Percentiles rank a stretch among this genome's conserved stretches.
Conservation (phyloP, 1,140 invertebrate genomes). For the Bacillus rossius region DNA sequence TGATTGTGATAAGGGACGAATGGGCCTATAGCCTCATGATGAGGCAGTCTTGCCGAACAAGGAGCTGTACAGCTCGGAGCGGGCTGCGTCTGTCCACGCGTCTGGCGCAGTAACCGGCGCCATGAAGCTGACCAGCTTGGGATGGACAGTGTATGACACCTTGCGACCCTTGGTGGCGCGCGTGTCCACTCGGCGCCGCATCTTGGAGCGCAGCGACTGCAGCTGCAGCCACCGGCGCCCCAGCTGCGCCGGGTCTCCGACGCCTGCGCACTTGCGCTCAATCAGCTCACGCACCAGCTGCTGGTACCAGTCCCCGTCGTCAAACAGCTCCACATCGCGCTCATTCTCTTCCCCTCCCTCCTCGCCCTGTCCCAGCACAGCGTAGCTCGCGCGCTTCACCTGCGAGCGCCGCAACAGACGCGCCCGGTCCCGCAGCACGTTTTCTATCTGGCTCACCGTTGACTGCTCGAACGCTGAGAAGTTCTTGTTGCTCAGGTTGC, state of each 20-base stretch:
- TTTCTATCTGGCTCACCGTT: conserved; percentile 81
- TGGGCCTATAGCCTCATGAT: too few relatives aligned
- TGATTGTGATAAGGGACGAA: too few relatives aligned
- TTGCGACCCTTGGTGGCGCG: conserved; percentile 88
- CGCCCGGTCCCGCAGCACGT: conserved; percentile 69
- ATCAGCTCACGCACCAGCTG: conserved; percentile 87
- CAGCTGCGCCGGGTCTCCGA: conserved; percentile 74
- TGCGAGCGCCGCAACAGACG: conserved; percentile 77
- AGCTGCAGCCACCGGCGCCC: conserved; percentile 84
- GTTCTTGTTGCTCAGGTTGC: conserved; percentile 52
- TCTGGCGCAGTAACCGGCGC: conserved; percentile 65
- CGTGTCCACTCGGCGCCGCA: conserved; percentile 87
- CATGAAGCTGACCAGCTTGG: conserved; percentile 92
- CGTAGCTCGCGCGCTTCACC: conserved; percentile 67
- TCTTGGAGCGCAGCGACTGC: conserved; percentile 79
- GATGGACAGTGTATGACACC: conserved; percentile 85
- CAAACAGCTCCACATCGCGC: conserved; percentile 83
- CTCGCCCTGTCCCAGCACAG: conserved; percentile 57
- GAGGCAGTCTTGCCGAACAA: conserved; percentile 55
- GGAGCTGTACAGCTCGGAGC: conserved; percentile 75
- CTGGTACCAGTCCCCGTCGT: conserved; percentile 97
- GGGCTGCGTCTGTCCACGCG: conserved; percentile 71
- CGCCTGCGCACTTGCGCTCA: conserved; percentile 77
- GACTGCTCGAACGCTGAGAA: conserved; percentile 64
- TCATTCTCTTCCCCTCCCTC: conserved; percentile 55